Conservation (phyloP, 2,888 invertebrate genomes). For the Drosophila hamatofila region DNA sequence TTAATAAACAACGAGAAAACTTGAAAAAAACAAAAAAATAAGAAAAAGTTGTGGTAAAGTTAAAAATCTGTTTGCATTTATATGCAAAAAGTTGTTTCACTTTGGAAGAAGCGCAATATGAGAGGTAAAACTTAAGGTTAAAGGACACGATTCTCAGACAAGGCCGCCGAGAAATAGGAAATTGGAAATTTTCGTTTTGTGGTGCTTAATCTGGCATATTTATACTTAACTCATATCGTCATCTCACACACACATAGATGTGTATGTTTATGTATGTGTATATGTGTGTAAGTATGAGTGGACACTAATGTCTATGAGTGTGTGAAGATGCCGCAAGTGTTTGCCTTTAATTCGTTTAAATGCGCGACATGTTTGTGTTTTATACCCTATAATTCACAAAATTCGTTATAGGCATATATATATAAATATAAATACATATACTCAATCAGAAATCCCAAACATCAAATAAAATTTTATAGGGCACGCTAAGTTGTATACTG, state of each 20-base stretch:
- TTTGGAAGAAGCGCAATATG: conserved; percentile 24
- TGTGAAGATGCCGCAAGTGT: conserved; percentile 40
- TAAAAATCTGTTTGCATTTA: conserved; percentile 52
- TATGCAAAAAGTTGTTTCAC: conserved; percentile 52
- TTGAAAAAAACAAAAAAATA: conserved; percentile 16
- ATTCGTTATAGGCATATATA: background rate
- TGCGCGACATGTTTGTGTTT: conserved; percentile 48
- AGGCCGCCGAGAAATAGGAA: conserved; percentile 18
- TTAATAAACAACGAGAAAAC: conserved; percentile 13
- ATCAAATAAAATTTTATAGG: background rate
- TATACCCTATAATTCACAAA: conserved; percentile 9
- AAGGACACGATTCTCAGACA: conserved; percentile 1
- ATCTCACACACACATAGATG: background rate
- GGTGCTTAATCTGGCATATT: conserved; percentile 15
- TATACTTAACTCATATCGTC: conserved; percentile 15
- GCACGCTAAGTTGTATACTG: no score
- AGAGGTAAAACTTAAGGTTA: conserved; percentile 23
- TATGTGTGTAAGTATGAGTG: background rate
- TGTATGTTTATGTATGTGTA: no score
- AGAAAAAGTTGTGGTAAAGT: conserved; percentile 29
- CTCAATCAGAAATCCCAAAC: background rate
- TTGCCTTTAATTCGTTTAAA: conserved; percentile 61
- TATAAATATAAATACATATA: no score
- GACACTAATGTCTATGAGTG: conserved; percentile 33
- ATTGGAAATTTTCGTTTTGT: conserved; percentile 14